Base-by-base conservation (phyloP, 1,140 invertebrate species). In the Drosophila prosaltans region DNA sequence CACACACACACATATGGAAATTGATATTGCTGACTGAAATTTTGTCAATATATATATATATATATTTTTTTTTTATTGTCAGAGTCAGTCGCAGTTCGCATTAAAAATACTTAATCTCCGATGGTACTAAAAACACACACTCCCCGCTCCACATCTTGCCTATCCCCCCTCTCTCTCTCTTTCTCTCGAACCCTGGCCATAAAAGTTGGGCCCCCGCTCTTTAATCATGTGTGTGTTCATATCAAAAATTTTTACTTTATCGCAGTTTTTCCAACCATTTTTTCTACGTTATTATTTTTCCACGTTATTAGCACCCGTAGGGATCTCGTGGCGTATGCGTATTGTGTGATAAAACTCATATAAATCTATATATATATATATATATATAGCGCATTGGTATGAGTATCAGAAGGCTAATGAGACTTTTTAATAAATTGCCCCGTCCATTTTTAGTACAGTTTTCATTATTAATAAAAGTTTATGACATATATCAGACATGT, bases 381-480 rank as follows among this genome's bases (percentile, higher is more conserved):
- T 64, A 36, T 65, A 58, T 2, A 51, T 51, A 62, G 26, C 45
- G 43, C 32, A 16, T 60, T 30, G 32, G 61, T 59, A 58, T 55
- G 65, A 60, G 59, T 65, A 74, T 57, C 71, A 79, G 45, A 51
- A 26, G 45, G 77, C 81, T 89, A 89, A 89, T 89, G 84, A 90
- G 84, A 89, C 81, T 89, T 89, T 89, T 89, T 89, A 89, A 89
- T 89, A 89, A 89, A 89, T 89, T 89, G 80, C 78, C 78, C 65
- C 84, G 76, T 71, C 58, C 81, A 80, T 81, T 89, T 89, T 89
- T 76, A 89, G 80, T 89, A 84, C 84, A 89, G 84, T 90, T 89
- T 89, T 89, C 84, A 89, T 89, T 89, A 89, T 89, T 89, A 89
- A 89, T 89, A 89, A 89, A 89, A 90, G 65, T 89, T 89, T 89